Percentiles rank a stretch among this genome's conserved stretches.
Conservation (phyloP, 2,797 vertebrate genomes). For the Nasua narica region DNA sequence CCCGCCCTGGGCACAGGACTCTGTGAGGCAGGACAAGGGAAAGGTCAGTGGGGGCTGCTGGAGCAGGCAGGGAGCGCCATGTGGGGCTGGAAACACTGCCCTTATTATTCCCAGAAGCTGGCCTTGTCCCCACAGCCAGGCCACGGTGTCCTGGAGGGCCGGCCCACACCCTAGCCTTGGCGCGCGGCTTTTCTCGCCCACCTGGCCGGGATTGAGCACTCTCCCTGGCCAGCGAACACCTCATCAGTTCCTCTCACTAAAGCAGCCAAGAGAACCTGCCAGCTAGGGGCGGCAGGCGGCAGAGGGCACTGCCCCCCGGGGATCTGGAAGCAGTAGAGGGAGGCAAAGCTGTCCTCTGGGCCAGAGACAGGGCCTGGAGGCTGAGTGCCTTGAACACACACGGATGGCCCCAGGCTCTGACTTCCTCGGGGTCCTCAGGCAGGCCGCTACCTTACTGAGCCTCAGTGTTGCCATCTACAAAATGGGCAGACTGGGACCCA, state of each 20-base stretch:
- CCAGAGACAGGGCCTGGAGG: background rate
- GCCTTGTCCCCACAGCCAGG: background rate
- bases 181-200: background rate
- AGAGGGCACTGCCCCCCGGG: background rate
- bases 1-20: background rate
- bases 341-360: background rate
- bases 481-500: background rate
- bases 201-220: background rate
- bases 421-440: background rate
- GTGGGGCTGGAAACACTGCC: background rate
- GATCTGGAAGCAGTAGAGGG: background rate
- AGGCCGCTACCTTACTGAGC: background rate
- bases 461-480: background rate
- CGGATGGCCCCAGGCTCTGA: background rate
- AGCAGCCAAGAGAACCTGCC: background rate
- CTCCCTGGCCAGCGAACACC: background rate
- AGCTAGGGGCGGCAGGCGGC: fast-evolving
- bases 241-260: background rate
- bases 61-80: background rate
- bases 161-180: background rate
- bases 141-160: background rate
- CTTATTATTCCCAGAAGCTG: background rate
- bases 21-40: background rate
- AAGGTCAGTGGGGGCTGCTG: background rate
- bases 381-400: background rate